These are phyloP conservation scores for Symphodus melops DNA, from an alignment of 2,113 vertebrate genomes.

Conservation along the genomic window DNA sequence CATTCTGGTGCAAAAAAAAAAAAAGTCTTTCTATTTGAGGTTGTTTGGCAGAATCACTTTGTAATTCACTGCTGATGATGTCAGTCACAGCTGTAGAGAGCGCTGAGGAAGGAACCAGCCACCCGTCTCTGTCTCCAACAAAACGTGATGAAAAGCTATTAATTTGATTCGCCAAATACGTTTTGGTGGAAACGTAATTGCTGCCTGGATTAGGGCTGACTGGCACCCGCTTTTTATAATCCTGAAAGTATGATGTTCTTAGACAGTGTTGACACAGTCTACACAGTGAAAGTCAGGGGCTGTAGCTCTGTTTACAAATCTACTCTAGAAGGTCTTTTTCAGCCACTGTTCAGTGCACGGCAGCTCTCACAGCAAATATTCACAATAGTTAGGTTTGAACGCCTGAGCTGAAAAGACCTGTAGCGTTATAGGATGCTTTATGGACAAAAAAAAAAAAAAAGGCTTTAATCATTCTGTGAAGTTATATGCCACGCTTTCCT, in stretches of 20 bases:
- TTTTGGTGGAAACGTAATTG: slow-evolving; percentile 15
- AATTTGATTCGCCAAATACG: slow-evolving; percentile 31
- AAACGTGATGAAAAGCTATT: slow-evolving; percentile 11
- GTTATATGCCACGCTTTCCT: not conserved
- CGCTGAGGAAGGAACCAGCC: slow-evolving; percentile 3
- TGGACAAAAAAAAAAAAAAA: not conserved
- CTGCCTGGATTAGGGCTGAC: not conserved
- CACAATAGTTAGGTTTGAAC: not conserved
- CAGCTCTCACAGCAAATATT: slow-evolving; percentile 1
- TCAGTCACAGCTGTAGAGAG: slow-evolving; percentile 19
- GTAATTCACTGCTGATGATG: slow-evolving; percentile 40
- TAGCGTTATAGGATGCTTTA: slow-evolving; percentile 1
- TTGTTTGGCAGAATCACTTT: slow-evolving; percentile 40
- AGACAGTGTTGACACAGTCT: not conserved
- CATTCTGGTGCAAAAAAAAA: slow-evolving; percentile 20
- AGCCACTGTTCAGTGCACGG: slow-evolving; percentile 1
- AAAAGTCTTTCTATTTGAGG: slow-evolving; percentile 39
- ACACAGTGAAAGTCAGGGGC: not conserved
- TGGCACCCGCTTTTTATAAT: slow-evolving; percentile 8
- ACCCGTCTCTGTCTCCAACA: slow-evolving; percentile 18
- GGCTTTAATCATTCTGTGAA: not conserved
- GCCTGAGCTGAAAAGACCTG: not conserved
- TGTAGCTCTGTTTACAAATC: not conserved
- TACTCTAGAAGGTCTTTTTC: not conserved
- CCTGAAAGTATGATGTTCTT: slow-evolving; percentile 27